A percentile compares a stretch with the other conserved stretches of the same genome.
These are phyloP conservation scores for Neotoma lepida DNA, from an alignment of 2,113 vertebrate species.

Conservation along the genomic window DNA sequence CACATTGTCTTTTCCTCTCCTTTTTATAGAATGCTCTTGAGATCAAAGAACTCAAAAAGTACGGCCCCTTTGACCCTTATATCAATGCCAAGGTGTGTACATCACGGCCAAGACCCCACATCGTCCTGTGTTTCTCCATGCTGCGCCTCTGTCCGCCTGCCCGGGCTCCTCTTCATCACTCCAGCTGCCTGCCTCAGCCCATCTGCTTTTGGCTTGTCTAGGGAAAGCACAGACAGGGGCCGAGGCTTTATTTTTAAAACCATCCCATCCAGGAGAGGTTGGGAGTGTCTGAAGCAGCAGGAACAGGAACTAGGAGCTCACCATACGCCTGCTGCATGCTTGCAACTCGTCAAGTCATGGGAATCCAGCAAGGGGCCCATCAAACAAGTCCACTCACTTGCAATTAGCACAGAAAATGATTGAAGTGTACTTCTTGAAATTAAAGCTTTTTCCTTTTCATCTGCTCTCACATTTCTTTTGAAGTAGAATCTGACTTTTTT, in stretches of 20 bases:
- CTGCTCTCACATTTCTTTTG: constrained; percentile 64
- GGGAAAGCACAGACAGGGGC: constrained; percentile 69
- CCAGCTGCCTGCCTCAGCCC: constrained; percentile 70
- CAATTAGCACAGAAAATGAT: not conserved
- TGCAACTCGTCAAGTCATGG: not conserved
- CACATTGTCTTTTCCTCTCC: constrained; percentile 90
- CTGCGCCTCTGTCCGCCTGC: constrained; percentile 65
- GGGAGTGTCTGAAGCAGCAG: constrained; percentile 44
- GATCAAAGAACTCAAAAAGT: constrained; percentile 99
- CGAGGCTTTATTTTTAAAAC: constrained; percentile 71
- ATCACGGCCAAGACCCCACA: constrained; percentile 84
- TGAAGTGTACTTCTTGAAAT: constrained; percentile 60
- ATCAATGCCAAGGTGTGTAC: constrained; percentile 99
- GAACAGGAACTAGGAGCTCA: not conserved
- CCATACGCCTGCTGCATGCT: not conserved
- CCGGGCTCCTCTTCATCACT: constrained; percentile 75
- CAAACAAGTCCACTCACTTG: constrained; percentile 21
- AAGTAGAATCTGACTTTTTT: constrained; percentile 49
- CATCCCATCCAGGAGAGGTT: constrained; percentile 74
- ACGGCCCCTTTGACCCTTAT: constrained; percentile 99
- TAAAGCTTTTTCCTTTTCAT: constrained; percentile 66
- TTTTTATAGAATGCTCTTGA: constrained; percentile 99
- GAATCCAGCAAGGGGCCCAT: not conserved
- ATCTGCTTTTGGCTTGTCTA: constrained; percentile 77
- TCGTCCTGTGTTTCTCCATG: constrained; percentile 80